These are phyloP conservation scores for Melieria omissa DNA, from an alignment of 2,888 invertebrate species.

Conservation along the genomic window DNA sequence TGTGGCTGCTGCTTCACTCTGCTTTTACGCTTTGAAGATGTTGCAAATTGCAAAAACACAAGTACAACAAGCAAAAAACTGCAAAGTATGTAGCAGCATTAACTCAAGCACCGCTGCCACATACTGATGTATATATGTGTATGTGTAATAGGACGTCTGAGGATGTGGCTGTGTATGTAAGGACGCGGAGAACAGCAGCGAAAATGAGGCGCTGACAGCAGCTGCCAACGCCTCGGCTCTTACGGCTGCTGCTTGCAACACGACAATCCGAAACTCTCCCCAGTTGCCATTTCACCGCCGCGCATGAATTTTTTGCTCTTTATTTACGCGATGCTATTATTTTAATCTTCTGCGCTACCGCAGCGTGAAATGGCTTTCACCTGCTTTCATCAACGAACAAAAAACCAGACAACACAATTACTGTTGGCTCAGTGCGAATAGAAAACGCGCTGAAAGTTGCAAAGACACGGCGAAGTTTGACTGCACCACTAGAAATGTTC, in stretches of 20 bases:
- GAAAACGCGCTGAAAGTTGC: background rate
- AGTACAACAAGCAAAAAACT: background rate
- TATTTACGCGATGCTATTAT: conserved; percentile 3
- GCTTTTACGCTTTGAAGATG: background rate
- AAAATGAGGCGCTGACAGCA: conserved; percentile 15
- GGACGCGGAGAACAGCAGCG: background rate
- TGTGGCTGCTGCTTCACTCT: background rate
- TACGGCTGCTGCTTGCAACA: background rate
- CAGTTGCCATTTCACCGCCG: background rate
- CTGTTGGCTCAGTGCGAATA: background rate
- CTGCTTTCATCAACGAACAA: background rate
- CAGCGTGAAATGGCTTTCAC: background rate
- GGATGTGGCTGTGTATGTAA: no score
- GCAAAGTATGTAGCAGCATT: conserved; percentile 12
- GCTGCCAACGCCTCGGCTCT: background rate
- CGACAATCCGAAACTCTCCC: background rate
- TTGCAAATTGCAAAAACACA: conserved; percentile 3
- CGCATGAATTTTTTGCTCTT: background rate
- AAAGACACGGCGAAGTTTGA: no score
- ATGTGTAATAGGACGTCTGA: no score
- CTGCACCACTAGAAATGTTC: no score
- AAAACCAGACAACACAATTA: background rate
- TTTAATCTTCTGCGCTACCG: background rate
- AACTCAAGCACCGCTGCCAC: background rate
- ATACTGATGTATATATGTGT: no score